These are phyloP conservation scores for Dryas iulia DNA, from an alignment of 1,140 invertebrate species.

Conservation along the genomic window DNA sequence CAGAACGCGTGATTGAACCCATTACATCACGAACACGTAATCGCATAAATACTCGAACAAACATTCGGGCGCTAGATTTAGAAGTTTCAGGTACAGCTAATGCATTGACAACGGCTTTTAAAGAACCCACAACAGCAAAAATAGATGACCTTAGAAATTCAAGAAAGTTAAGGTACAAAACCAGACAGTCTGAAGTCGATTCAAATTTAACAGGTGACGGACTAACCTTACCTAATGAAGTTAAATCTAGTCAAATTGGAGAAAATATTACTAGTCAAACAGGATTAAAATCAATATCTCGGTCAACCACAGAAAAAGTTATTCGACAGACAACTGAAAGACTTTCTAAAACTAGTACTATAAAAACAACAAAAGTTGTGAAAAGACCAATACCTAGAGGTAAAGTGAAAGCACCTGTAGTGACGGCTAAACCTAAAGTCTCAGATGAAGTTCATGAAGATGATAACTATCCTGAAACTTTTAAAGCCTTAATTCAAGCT, in stretches of 20 bases:
- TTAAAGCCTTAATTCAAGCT: slow-evolving; percentile 73
- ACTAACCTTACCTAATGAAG: slow-evolving; percentile 46
- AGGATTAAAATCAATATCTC: slow-evolving; percentile 39
- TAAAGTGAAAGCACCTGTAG: slow-evolving; percentile 43
- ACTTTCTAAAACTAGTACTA: slow-evolving; percentile 36
- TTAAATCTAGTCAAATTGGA: slow-evolving; percentile 65
- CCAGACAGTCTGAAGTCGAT: slow-evolving; percentile 61
- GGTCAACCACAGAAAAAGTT: slow-evolving; percentile 47
- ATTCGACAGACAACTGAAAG: slow-evolving; percentile 30
- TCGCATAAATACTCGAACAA: slow-evolving; percentile 53
- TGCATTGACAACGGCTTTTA: slow-evolving; percentile 49
- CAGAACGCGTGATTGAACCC: slow-evolving; percentile 42
- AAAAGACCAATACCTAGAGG: slow-evolving; percentile 55
- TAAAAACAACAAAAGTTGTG: slow-evolving; percentile 54
- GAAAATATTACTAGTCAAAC: slow-evolving; percentile 58
- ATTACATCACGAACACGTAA: slow-evolving; percentile 42
- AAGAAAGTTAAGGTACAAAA: slow-evolving; percentile 65
- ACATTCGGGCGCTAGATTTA: slow-evolving; percentile 53
- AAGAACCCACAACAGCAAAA: slow-evolving; percentile 57
- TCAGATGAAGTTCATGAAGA: slow-evolving; percentile 70
- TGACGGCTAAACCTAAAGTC: slow-evolving; percentile 44
- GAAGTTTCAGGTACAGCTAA: slow-evolving; percentile 66
- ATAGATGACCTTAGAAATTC: slow-evolving; percentile 55
- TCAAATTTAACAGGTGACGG: slow-evolving; percentile 72
- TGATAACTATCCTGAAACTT: slow-evolving; percentile 74